Evolutionary conservation across 92 coral and sea anemone genomes (phyloP), one percentile per base, ranked within the genome.

Genomic region (Meandrina meandrites): DNA sequence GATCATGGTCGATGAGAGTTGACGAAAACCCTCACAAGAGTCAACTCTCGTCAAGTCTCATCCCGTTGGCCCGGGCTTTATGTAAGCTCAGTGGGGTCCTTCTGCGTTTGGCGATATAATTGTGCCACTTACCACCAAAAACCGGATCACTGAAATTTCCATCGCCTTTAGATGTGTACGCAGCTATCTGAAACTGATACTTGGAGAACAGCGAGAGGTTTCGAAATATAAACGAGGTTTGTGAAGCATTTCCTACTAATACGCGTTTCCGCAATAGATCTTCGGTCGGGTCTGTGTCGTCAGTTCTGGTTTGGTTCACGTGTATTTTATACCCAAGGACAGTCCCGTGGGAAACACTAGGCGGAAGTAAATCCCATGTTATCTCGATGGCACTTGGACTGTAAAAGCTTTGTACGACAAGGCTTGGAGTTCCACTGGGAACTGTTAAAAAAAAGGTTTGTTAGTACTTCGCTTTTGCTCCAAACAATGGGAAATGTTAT

Each of bases 131-230:
- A 84, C 87, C 87, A 75, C 80, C 87, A 56, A 36, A 13, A 54
- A 75, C 70, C 1, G 72, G 71, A 73, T 14, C 16, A 57, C 87
- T 84, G 40, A 28, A 75, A 53, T 42, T 28, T 75, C 80, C 80
- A 54, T 0, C 9, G 14, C 37, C 69, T 8, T 35, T 73, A 24
- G 36, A 2, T 12, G 31, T 74, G 71, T 16, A 36, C 28, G 80
- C 71, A 15, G 80, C 72, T 21, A 85, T 79, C 31, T 79, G 83
- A 67, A 78, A n/a, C 69, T 53, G 64, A 69, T 86, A 86, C 8
- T 16, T 74, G 54, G 87, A 34, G 57, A 75, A 58, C n/a, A 84
- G 30, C 0, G 87, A 54, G 64, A 84, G 87, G 16, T 84, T 84
- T 54, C 28, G 2, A 15, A 84, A 35, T 16, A 28, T 22, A 31